Evolutionary conservation across 2,888 invertebrate species (phyloP).

Genomic region (Euclidia mi): DNA sequence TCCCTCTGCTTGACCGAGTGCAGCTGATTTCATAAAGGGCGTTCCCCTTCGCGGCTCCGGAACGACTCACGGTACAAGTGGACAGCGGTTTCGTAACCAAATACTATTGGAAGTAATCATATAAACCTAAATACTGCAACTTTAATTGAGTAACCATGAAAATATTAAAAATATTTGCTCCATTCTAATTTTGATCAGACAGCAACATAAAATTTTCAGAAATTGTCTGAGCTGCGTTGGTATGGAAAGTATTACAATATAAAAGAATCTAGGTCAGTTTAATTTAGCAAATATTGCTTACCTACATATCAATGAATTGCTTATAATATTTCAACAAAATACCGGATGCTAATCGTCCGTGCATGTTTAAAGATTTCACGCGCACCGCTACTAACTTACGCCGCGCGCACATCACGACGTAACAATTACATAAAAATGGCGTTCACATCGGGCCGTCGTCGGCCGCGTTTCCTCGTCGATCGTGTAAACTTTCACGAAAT

Average conservation of each 20-base stretch:
- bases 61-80: constrained; percentile 61
- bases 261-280: too few relatives aligned
- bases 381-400: constrained; percentile 57
- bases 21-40: constrained; percentile 86
- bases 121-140: too few relatives aligned
- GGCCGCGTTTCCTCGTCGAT: constrained; percentile 88
- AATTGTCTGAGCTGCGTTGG: too few relatives aligned
- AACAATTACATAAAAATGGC: constrained; percentile 90
- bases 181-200: too few relatives aligned
- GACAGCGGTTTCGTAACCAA: constrained; percentile 43
- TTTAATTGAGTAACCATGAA: too few relatives aligned
- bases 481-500: constrained; percentile 90
- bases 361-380: constrained; percentile 44
- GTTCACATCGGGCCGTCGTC: constrained; percentile 86
- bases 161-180: too few relatives aligned
- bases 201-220: too few relatives aligned
- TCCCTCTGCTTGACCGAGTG: constrained; percentile 77
- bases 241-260: too few relatives aligned
- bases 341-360: background rate
- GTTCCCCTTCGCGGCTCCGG: constrained; percentile 78
- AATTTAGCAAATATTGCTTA: too few relatives aligned
- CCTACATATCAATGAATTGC: background rate
- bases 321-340: background rate
- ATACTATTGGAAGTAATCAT: background rate
- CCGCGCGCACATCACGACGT: constrained; percentile 76